A percentile compares a stretch with the other conserved stretches of the same genome.
Evolutionary conservation across 2,888 invertebrate species (phyloP).

Genomic region (Sepiola atlantica): DNA sequence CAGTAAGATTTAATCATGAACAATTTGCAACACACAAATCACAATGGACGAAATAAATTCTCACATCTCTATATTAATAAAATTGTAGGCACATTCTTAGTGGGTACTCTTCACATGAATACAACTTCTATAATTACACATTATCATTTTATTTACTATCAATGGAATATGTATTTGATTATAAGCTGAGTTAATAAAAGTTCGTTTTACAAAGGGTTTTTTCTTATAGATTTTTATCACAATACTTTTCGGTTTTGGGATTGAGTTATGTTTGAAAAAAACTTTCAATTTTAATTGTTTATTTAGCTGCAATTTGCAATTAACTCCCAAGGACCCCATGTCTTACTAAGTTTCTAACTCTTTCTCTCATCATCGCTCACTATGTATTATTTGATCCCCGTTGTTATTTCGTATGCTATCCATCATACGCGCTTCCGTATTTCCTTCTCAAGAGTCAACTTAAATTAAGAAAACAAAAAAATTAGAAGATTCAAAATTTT

Average conservation of each 20-base stretch:
- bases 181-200: neutral
- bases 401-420: neutral
- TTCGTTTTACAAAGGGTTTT: neutral
- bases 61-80: no score
- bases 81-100: neutral
- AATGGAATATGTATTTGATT: neutral
- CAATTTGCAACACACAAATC: neutral
- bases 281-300: no score
- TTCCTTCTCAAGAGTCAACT: no score
- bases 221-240: neutral
- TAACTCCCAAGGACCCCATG: conserved; percentile 36
- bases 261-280: no score
- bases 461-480: no score
- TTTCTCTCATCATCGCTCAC: conserved; percentile 47
- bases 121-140: neutral
- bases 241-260: neutral
- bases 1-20: neutral
- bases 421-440: no score
- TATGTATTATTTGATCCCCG: conserved; percentile 41
- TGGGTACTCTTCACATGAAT: neutral
- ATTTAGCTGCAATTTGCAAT: no score
- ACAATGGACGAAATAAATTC: neutral
- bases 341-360: conserved; percentile 39
- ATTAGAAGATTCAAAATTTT: no score
- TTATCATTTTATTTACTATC: neutral